phyloP scores from a whole-genome alignment of 2,113 vertebrate species.

The Arvicanthis niloticus region DNA sequence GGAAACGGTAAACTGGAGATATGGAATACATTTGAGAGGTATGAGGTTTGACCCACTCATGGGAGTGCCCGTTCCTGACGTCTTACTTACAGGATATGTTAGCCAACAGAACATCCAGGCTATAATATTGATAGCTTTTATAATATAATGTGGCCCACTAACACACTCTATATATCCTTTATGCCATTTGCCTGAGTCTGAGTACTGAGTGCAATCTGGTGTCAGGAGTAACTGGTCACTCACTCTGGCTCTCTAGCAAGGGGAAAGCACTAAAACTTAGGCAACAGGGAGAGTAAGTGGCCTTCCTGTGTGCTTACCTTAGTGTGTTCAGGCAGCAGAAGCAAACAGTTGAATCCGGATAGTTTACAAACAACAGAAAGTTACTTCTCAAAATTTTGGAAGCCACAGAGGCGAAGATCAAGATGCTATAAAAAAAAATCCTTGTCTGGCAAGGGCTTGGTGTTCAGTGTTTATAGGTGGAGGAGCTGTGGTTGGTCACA shows the following conservation, averaged over 20 bases:
- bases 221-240: slow-evolving; percentile 3
- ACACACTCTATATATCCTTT: background rate
- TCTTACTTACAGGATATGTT: background rate
- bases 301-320: background rate
- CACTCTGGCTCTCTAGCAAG: background rate
- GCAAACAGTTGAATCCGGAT: background rate
- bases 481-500: background rate
- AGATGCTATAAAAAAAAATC: background rate
- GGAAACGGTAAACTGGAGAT: background rate
- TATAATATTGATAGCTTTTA: background rate
- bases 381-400: background rate
- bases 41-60: background rate
- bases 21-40: background rate
- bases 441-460: background rate
- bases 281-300: background rate
- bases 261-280: background rate
- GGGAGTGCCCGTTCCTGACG: background rate
- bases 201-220: background rate
- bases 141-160: background rate
- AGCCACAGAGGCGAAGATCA: background rate
- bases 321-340: background rate
- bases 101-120: background rate
- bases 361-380: background rate
- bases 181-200: background rate
- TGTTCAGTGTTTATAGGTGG: background rate